Evolutionary conservation across 2,113 vertebrate genomes (phyloP).

Genomic region (Albula goreensis): DNA sequence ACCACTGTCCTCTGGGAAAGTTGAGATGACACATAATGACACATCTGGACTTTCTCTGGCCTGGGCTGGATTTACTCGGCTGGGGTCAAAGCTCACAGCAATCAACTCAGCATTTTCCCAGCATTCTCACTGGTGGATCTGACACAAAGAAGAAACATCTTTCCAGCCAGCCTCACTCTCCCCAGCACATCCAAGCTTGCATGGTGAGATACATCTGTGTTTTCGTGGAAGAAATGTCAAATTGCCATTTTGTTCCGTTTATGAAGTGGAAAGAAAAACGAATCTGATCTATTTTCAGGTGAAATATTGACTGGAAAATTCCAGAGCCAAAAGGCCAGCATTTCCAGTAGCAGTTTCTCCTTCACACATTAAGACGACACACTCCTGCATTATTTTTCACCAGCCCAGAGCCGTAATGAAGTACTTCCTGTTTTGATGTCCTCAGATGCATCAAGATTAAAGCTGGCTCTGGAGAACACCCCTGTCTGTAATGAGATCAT

Average conservation of each 20-base stretch:
- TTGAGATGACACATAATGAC: neutral
- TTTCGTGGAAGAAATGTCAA: neutral
- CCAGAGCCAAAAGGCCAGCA: neutral
- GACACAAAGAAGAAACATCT: neutral
- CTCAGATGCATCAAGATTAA: neutral
- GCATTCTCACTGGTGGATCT: slow-evolving; percentile 1
- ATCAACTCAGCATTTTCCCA: neutral
- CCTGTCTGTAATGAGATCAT: neutral
- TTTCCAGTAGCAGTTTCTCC: neutral
- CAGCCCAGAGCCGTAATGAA: neutral
- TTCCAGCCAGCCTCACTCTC: neutral
- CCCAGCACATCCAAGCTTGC: neutral
- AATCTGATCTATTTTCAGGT: slow-evolving; percentile 3
- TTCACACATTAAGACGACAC: neutral
- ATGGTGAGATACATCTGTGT: neutral
- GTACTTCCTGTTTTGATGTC: neutral
- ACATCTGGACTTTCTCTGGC: neutral
- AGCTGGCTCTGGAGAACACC: neutral
- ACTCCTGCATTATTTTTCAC: neutral
- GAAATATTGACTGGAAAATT: neutral
- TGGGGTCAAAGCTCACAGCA: neutral
- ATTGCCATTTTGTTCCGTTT: neutral
- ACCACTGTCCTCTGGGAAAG: neutral
- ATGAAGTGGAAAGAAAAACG: neutral
- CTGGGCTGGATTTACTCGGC: too few species aligned